phyloP scores from a whole-genome alignment of 2,797 vertebrate genomes.

The Propithecus perrieri region DNA sequence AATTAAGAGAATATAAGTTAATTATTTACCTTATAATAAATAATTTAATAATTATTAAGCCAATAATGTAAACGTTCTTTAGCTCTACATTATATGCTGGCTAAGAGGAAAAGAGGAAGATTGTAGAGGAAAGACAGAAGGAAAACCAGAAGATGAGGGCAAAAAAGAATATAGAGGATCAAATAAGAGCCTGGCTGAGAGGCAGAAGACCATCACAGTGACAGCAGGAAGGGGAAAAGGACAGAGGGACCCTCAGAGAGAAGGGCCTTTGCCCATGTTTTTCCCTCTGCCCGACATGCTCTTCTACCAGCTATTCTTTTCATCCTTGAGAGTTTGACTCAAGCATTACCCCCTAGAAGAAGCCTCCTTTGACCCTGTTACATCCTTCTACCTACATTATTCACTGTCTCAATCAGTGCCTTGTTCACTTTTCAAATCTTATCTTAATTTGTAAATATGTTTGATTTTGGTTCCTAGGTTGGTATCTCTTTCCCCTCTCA shows the following conservation, averaged over 20 bases:
- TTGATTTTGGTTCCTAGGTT: not conserved
- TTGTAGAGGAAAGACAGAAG: not conserved
- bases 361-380: not conserved
- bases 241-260: not conserved
- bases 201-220: not conserved
- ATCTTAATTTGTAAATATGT: not conserved
- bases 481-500: not conserved
- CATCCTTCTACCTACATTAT: not conserved
- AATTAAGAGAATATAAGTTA: not conserved
- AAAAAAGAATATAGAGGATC: not conserved
- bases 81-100: not conserved
- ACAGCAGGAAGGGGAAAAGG: not conserved
- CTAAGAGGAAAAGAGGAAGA: not conserved
- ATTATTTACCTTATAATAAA: slow-evolving; percentile 21
- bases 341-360: not conserved
- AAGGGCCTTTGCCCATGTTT: not conserved
- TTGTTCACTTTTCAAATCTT: slow-evolving; percentile 1
- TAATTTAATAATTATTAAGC: slow-evolving; percentile 12
- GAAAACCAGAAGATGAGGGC: not conserved
- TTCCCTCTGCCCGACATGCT: not conserved
- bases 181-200: not conserved
- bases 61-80: not conserved
- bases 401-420: not conserved
- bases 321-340: not conserved
- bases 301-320: not conserved